Evolutionary conservation across 2,888 invertebrate species (phyloP).

Genomic region (Lasioglossum leucozonium): DNA sequence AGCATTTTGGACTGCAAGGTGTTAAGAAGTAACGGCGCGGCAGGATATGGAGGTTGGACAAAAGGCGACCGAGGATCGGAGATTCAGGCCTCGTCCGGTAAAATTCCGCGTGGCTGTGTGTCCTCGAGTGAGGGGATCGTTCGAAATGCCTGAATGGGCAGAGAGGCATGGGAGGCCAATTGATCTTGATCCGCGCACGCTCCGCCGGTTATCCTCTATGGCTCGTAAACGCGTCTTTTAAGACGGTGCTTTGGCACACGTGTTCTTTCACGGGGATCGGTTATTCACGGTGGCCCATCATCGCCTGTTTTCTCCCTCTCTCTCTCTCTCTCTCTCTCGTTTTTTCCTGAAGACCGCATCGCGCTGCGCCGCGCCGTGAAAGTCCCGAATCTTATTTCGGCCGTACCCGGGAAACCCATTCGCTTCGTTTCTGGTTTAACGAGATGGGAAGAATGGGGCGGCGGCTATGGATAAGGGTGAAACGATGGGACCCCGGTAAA

Average conservation of each 20-base stretch:
- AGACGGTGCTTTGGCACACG: constrained; percentile 66
- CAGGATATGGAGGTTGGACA: constrained; percentile 6
- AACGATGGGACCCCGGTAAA: constrained; percentile 16
- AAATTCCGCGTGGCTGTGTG: constrained; percentile 16
- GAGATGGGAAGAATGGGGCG: constrained; percentile 24
- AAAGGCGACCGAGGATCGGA: constrained; percentile 19
- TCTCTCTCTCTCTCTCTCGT: not conserved
- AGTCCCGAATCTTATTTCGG: constrained; percentile 5
- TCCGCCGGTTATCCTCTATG: constrained; percentile 61
- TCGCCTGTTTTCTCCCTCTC: constrained; percentile 44
- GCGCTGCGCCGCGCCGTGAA: not conserved
- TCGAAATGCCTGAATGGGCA: constrained; percentile 35
- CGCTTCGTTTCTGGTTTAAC: constrained; percentile 39
- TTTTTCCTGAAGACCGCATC: not conserved
- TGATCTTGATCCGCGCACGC: constrained; percentile 65
- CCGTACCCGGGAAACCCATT: not conserved
- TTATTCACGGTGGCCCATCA: constrained; percentile 53
- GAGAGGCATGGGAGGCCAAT: constrained; percentile 45
- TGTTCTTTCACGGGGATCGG: constrained; percentile 54
- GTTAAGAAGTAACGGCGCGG: constrained; percentile 13
- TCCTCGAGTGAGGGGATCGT: constrained; percentile 21
- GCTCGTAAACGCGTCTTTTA: constrained; percentile 67
- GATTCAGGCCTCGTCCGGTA: constrained; percentile 11
- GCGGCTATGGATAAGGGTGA: constrained; percentile 23
- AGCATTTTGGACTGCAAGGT: not conserved